Base-by-base conservation (phyloP, 2,888 invertebrate species). In the Cerastis leucographa region DNA sequence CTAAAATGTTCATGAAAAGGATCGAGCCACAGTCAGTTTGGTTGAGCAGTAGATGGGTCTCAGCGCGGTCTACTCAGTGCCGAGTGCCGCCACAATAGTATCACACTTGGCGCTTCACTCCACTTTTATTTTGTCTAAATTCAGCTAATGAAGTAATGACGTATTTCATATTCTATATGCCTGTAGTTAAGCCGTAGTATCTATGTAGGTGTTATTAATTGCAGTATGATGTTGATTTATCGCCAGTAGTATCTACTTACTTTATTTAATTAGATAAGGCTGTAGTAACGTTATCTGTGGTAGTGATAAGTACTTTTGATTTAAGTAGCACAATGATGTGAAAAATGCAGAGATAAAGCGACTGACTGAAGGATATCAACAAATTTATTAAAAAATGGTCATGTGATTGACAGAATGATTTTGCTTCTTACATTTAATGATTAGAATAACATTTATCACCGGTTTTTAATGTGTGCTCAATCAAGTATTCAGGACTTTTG, bases 261-360 rank as follows among this genome's bases (percentile, higher is more conserved):
- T 74, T 82, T 66, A 64, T 74, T 73, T 61, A 65, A 65, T 75
- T 80, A 80, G 86, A 85, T 87, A 85, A 74, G 71, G 78, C 74
- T 74, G 77, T 86, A 84, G 86, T 78, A 71, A 71, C 61, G 78
- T 76, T 86, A 87, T 84, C 80, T 78, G 40, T 76, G 71, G 66
- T 77, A 71, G 71, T 78, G 76, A 80, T 83, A 80, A 77, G 62
- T 74, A 29, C 46, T 71, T 76, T 73, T 71, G n/a, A 75, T 76
- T 80, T 54, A 74, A 80, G 51, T 80, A 80, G 54, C 80, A 35
- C 44, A 72, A 44, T 46, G 19, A 44, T 54, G 71, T 70, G 25
- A 59, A 14, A 61, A n/a, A 71, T 68, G 44, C 56, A 54, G 11
- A 56, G 62, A 70, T 59, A 71, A 74, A 42, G n/a, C 68, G 5